phyloP scores from a whole-genome alignment of 2,797 vertebrate genomes.

The Megalops cyprinoides region DNA sequence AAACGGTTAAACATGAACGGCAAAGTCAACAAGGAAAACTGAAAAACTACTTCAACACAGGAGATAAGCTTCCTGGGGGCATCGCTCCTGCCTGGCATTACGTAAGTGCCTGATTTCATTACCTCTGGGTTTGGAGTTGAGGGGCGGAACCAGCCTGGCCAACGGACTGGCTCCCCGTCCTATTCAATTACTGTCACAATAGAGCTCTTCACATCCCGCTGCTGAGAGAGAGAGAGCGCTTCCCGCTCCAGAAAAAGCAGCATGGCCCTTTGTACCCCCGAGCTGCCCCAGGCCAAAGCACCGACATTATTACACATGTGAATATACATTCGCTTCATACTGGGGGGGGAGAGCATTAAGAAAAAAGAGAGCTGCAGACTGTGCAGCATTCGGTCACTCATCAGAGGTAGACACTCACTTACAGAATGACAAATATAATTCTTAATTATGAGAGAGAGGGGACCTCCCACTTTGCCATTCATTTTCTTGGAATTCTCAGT shows the following conservation, averaged over 20 bases:
- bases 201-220: conserved; percentile 16
- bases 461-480: no score
- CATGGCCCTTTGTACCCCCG: no score
- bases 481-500: no score
- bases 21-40: background rate
- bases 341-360: background rate
- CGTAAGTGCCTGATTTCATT: background rate
- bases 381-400: background rate
- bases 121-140: background rate
- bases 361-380: background rate
- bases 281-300: background rate
- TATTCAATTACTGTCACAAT: conserved; percentile 12
- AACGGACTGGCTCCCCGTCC: conserved; percentile 9
- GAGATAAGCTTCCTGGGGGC: background rate
- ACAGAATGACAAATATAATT: no score
- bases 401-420: background rate
- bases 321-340: background rate
- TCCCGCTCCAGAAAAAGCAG: no score
- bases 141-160: no score
- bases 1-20: background rate
- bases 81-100: background rate
- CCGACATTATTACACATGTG: background rate
- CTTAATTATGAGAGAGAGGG: no score
- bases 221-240: conserved; percentile 21
- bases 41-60: background rate